Evolutionary conservation across 2,113 vertebrate genomes (phyloP).

Genomic region (Bostrychus sinensis): DNA sequence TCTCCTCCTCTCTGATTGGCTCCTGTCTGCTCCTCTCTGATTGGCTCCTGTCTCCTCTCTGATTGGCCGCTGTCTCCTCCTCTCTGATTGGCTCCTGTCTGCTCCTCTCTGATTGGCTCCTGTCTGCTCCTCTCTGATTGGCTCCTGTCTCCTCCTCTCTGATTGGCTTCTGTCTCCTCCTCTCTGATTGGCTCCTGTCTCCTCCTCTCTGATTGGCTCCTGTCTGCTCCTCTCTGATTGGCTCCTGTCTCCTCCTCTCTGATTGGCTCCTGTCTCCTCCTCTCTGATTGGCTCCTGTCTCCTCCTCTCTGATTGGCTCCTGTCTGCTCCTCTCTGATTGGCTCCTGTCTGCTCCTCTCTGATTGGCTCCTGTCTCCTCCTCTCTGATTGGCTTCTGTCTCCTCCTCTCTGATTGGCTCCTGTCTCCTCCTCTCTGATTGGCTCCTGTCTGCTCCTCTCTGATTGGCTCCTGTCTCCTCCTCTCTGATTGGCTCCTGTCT

Average conservation of each 20-base stretch:
- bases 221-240: too few species aligned
- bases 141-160: neutral
- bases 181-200: neutral
- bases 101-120: neutral
- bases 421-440: too few species aligned
- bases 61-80: neutral
- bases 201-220: neutral
- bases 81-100: neutral
- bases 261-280: too few species aligned
- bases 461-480: neutral
- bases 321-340: neutral
- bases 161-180: too few species aligned
- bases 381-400: neutral
- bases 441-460: constrained; percentile 75
- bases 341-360: neutral
- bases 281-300: too few species aligned
- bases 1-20: neutral
- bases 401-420: neutral
- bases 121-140: neutral
- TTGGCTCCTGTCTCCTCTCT: neutral
- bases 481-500: neutral
- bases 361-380: neutral
- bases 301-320: neutral
- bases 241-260: too few species aligned
- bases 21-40: too few species aligned